phyloP scores from a whole-genome alignment of 2,797 vertebrate genomes.

The Aphelocoma californica region DNA sequence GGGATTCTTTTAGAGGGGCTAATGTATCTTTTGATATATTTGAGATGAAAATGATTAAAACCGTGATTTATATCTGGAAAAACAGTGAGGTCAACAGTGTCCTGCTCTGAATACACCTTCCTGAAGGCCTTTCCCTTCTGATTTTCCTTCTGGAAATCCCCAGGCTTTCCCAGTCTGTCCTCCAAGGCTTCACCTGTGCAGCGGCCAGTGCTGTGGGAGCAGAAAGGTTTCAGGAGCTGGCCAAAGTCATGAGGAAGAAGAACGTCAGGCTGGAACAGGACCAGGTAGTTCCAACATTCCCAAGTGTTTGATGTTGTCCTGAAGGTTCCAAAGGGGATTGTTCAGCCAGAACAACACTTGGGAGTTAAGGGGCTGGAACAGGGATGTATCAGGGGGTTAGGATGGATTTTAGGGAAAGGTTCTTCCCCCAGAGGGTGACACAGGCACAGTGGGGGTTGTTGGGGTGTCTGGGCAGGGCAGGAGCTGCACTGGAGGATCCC shows the following conservation, averaged over 20 bases:
- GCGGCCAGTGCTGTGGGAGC: neutral
- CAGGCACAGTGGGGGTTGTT: neutral
- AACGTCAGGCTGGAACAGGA: slow-evolving; percentile 30
- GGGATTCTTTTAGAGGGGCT: neutral
- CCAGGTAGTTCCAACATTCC: slow-evolving; percentile 25
- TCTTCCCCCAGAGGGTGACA: neutral
- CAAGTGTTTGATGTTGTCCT: neutral
- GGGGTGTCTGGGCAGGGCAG: neutral
- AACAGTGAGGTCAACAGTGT: neutral
- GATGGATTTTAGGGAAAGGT: neutral
- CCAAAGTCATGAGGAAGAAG: slow-evolving; percentile 38
- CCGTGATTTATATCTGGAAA: neutral
- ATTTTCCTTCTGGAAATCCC: neutral
- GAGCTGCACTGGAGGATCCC: neutral
- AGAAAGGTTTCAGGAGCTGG: slow-evolving; percentile 26
- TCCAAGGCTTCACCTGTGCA: slow-evolving; percentile 61
- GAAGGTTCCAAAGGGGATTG: neutral
- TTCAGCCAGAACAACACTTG: neutral
- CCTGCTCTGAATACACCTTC: neutral
- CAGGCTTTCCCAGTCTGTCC: slow-evolving; percentile 60
- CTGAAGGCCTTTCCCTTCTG: neutral
- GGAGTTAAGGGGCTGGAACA: neutral
- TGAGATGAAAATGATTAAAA: neutral
- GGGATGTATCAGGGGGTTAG: neutral
- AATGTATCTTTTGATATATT: accelerated